Evolutionary conservation across 2,797 vertebrate species (phyloP).

Genomic region (Acanthurus tractus): DNA sequence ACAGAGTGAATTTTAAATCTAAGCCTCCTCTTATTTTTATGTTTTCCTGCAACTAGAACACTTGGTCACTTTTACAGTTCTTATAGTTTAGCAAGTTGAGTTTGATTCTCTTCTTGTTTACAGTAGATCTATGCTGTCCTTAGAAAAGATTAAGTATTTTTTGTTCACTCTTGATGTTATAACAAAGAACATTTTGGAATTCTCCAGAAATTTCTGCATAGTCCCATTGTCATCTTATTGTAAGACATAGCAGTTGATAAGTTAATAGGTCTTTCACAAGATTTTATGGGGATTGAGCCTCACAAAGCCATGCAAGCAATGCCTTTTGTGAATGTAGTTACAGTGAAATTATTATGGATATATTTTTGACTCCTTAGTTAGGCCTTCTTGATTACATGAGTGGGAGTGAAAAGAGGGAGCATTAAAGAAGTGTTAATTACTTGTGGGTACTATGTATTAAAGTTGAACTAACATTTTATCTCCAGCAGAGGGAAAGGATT

Average conservation of each 20-base stretch:
- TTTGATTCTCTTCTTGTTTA: not conserved
- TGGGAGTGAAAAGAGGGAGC: slow-evolving; percentile 32
- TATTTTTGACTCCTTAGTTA: slow-evolving; percentile 48
- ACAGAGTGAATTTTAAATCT: slow-evolving; percentile 13
- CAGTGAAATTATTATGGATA: slow-evolving; percentile 43
- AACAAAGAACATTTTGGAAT: not conserved
- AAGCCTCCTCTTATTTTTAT: not conserved
- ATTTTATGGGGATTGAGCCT: slow-evolving; percentile 26
- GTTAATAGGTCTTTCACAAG: slow-evolving; percentile 51
- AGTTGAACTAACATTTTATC: slow-evolving; percentile 33
- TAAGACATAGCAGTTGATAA: slow-evolving; percentile 26
- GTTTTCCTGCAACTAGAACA: not conserved
- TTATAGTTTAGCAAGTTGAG: not conserved
- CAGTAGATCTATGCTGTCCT: not conserved
- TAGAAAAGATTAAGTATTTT: not conserved
- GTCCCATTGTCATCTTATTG: slow-evolving; percentile 3
- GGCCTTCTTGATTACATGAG: slow-evolving; percentile 34
- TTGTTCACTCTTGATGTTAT: slow-evolving; percentile 4
- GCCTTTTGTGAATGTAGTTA: slow-evolving; percentile 42
- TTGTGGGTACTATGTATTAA: slow-evolving; percentile 17
- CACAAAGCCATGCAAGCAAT: slow-evolving; percentile 31
- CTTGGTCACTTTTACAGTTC: not conserved
- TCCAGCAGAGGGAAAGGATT: not conserved
- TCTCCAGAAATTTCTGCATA: not conserved
- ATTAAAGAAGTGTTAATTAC: slow-evolving; percentile 27